Conservation (phyloP, 2,888 invertebrate species). For the Minunthozetes semirufus region DNA sequence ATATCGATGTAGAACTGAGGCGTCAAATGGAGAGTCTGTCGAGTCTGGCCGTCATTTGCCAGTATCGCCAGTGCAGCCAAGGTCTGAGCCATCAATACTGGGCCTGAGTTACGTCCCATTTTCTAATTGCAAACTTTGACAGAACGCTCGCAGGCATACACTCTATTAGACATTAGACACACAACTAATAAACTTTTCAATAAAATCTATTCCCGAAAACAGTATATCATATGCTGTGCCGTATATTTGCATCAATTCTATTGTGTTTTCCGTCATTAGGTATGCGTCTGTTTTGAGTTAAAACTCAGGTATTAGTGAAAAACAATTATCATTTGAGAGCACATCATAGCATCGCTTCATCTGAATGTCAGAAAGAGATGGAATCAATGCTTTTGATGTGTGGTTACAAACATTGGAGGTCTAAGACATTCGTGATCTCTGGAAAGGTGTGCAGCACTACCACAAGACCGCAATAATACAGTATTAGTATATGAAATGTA, state of each 20-base stretch:
- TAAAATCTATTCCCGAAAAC: not conserved
- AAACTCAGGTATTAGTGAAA: not conserved
- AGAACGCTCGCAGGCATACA: not conserved
- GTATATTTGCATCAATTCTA: not conserved
- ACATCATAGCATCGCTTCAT: too few species aligned
- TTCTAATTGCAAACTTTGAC: constrained; percentile 19
- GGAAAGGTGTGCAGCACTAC: not conserved
- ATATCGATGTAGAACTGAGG: not conserved
- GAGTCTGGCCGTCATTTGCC: not conserved
- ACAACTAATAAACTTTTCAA: constrained; percentile 12
- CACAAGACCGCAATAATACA: not conserved
- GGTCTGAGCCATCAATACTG: constrained; percentile 8
- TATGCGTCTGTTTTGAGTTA: not conserved
- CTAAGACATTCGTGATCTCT: constrained; percentile 9
- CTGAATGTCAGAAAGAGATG: not conserved
- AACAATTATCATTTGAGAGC: not conserved
- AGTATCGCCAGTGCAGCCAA: not conserved
- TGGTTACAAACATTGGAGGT: not conserved
- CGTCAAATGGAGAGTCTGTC: not conserved
- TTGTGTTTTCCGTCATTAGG: not conserved
- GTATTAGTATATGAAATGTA: constrained; percentile 4
- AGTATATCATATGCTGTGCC: not conserved
- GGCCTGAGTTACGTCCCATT: constrained; percentile 14
- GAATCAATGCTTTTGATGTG: not conserved
- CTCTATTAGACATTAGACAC: not conserved